These are phyloP conservation scores for Lophotriccus pileatus DNA, from an alignment of 2,797 vertebrate species.

Conservation along the genomic window DNA sequence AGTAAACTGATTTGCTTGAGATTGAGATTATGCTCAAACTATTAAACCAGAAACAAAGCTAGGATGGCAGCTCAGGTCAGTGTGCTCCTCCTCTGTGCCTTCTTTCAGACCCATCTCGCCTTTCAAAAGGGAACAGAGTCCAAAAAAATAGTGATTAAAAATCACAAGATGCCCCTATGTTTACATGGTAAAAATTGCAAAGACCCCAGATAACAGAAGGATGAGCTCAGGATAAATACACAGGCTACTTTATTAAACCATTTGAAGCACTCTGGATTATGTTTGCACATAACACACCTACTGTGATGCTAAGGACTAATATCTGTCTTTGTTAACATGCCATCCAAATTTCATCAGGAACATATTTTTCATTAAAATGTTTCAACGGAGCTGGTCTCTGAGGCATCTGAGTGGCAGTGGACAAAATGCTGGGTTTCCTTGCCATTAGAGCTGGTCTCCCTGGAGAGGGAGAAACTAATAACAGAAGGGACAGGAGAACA, in stretches of 20 bases:
- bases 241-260: not conserved
- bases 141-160: not conserved
- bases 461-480: not conserved
- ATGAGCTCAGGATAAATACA: not conserved
- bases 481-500: not conserved
- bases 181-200: not conserved
- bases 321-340: conserved; percentile 21
- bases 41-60: not conserved
- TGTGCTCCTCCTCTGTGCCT: not conserved
- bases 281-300: conserved; percentile 15
- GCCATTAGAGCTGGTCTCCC: not conserved
- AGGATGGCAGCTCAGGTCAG: not conserved
- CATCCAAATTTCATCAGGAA: conserved; percentile 1
- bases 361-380: conserved; percentile 50
- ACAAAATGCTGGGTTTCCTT: not conserved
- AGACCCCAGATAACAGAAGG: not conserved
- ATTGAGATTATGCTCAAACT: not conserved
- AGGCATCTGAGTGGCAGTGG: conserved; percentile 24
- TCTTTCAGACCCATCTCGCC: not conserved
- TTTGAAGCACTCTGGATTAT: conserved; percentile 21
- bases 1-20: not conserved
- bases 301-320: not conserved
- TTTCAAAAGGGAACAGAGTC: not conserved
- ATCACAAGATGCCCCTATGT: not conserved
- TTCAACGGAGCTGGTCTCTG: not conserved